Conservation (phyloP, 1,140 invertebrate species). For the Drosophila subpulchrella region DNA sequence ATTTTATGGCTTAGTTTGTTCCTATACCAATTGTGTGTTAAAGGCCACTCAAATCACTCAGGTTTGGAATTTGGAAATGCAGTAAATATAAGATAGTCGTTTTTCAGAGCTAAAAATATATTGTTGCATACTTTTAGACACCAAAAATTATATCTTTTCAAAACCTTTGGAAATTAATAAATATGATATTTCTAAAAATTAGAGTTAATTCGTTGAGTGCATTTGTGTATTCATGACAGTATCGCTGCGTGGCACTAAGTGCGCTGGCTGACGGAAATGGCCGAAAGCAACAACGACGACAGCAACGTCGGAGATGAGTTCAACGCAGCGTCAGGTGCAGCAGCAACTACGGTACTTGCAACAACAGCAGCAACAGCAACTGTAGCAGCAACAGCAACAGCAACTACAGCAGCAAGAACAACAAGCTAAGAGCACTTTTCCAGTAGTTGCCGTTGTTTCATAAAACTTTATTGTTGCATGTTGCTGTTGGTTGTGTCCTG, state of each 20-base stretch:
- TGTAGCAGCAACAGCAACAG: constrained; percentile 12
- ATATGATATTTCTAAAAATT: neutral
- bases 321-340: constrained; percentile 74
- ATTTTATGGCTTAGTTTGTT: too few relatives aligned
- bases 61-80: too few relatives aligned
- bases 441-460: constrained; percentile 63
- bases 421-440: constrained; percentile 31
- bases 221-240: constrained; percentile 33
- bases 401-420: constrained; percentile 20
- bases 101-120: too few relatives aligned
- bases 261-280: constrained; percentile 70
- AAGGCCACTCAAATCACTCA: too few relatives aligned
- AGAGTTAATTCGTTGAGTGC: constrained; percentile 18
- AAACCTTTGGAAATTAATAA: neutral
- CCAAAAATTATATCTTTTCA: neutral
- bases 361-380: constrained; percentile 20
- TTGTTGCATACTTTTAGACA: too few relatives aligned
- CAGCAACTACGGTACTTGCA: constrained; percentile 22
- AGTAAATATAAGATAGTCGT: too few relatives aligned
- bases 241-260: constrained; percentile 57
- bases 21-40: too few relatives aligned
- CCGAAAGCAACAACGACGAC: constrained; percentile 56
- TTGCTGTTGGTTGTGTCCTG: constrained; percentile 28
- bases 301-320: constrained; percentile 60
- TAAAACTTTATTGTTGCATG: constrained; percentile 75